A percentile compares a stretch with the other conserved stretches of the same genome.
These are phyloP conservation scores for Phataginus tetradactyla DNA, from an alignment of 2,797 vertebrate species.

Conservation along the genomic window DNA sequence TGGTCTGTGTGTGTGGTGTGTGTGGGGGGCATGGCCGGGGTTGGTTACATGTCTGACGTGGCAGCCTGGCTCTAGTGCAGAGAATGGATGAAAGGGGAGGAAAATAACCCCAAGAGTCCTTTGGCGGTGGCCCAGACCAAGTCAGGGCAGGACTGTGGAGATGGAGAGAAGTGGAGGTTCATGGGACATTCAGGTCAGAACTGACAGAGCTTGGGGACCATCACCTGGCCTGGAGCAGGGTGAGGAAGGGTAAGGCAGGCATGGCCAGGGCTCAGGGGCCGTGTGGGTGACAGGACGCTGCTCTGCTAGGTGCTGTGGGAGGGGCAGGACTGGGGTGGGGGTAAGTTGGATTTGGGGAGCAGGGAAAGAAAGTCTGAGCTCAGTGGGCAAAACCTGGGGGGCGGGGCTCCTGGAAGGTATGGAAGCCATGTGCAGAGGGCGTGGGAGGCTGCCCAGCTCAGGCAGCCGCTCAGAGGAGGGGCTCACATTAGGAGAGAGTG, in stretches of 20 bases:
- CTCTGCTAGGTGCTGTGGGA: fast-evolving
- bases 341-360: not conserved
- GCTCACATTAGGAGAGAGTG: not conserved
- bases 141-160: not conserved
- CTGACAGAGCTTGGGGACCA: not conserved
- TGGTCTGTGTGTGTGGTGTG: not conserved
- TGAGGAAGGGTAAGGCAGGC: not conserved
- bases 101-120: not conserved
- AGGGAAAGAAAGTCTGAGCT: not conserved
- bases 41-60: not conserved
- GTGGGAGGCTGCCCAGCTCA: not conserved
- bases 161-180: not conserved
- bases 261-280: not conserved
- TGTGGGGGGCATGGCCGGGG: too few species aligned
- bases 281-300: not conserved
- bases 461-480: not conserved
- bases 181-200: not conserved
- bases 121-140: not conserved
- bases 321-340: not conserved
- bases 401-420: not conserved
- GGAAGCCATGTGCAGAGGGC: not conserved
- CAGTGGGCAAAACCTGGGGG: not conserved
- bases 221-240: not conserved
- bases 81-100: not conserved
- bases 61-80: not conserved